Evolutionary conservation across 2,797 vertebrate species (phyloP).

Genomic region (Vespertilio murinus): DNA sequence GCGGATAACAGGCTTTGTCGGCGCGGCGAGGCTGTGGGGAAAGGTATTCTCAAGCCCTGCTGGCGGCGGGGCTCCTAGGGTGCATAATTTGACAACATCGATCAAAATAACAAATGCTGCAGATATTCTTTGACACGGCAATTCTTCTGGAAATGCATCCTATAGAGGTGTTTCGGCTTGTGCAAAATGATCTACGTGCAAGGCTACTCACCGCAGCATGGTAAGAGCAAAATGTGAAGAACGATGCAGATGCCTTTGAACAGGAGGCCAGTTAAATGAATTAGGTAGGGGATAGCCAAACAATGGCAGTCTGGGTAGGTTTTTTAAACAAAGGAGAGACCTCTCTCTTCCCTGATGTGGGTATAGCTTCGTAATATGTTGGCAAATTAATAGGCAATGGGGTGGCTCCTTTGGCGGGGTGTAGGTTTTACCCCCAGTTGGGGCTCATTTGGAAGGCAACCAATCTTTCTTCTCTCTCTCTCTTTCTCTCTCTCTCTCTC

Average conservation of each 20-base stretch:
- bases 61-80: not conserved
- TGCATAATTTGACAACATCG: not conserved
- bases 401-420: not conserved
- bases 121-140: not conserved
- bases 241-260: not conserved
- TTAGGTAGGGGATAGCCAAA: not conserved
- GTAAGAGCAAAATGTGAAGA: not conserved
- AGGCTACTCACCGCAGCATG: not conserved
- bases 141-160: not conserved
- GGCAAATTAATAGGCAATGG: not conserved
- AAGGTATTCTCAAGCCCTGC: not conserved
- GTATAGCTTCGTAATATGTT: not conserved
- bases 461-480: not conserved
- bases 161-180: not conserved
- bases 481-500: not conserved
- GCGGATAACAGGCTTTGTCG: not conserved
- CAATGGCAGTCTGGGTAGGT: not conserved
- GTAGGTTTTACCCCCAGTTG: not conserved
- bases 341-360: not conserved
- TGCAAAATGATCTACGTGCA: not conserved
- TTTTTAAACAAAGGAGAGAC: not conserved
- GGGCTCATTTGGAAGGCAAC: not conserved
- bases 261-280: not conserved
- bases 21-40: not conserved
- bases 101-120: conserved; percentile 11